Base-by-base conservation (phyloP, 2,888 invertebrate genomes). In the Pseudococcus jackbeardsleyi region DNA sequence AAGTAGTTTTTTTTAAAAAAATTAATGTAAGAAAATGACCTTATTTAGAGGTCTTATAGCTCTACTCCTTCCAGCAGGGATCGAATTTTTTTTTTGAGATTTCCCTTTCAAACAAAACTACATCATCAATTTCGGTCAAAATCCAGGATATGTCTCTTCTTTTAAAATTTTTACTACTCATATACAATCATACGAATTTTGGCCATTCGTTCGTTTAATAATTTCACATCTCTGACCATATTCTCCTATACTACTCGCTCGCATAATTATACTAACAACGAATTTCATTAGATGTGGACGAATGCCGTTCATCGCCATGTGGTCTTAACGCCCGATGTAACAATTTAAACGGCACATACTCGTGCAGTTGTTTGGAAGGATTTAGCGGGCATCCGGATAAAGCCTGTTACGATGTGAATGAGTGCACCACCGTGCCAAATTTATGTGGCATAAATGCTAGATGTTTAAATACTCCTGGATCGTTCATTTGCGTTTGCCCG, bases 401-500 rank as follows among this genome's bases (percentile, higher is more conserved):
- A 90, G 94, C 94, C 90, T 95, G 95, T 91, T 91, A 94, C 91
- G 96, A 96, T 92, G 92, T 95, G 91, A 95, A 96, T 92, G 96
- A 96, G 91, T 96, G 96, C 92, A 93, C 93, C 89, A 92, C 93
- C 90, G 17, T 54, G 15, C 91, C 93, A 90, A 93, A 93, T 90
- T 93, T 94, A 91, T 96, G 96, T 91, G 95, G 95, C 89, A 93
- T 93, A 90, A 95, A 96, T 92, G 95, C 96, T 90, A 94, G 95
- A 92, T 96, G 96, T 92, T 94, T 94, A 92, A 96, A 96, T 92
- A 94, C 95, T 87, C 94, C 94, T n/a, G 96, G 96, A 90, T 94
- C 95, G 89, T 95, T 94, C 93, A 94, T 94, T 91, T 96, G 96
- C 92, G 92, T 95, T 90, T 96, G 96, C 91, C 95, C 95, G 48